A percentile compares a stretch with the other conserved stretches of the same genome.
Evolutionary conservation across 2,797 vertebrate genomes (phyloP).

Genomic region (Leptodactylus fallax): DNA sequence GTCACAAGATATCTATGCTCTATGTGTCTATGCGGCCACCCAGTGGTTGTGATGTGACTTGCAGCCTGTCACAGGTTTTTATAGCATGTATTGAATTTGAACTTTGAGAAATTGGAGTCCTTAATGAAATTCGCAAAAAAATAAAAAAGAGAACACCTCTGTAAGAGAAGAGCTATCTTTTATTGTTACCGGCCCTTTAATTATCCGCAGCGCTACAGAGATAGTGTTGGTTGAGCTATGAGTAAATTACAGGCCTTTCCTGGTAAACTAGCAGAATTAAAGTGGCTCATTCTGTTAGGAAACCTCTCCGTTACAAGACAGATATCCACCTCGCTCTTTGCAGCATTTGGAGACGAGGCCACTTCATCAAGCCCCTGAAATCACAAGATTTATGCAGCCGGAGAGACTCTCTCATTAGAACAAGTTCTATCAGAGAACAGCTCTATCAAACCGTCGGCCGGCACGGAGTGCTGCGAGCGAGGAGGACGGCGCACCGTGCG

Average conservation of each 20-base stretch:
- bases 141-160: too few species aligned
- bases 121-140: too few species aligned
- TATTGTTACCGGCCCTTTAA: too few species aligned
- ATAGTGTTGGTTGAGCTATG: background rate
- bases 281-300: constrained; percentile 29
- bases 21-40: too few species aligned
- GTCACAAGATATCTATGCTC: too few species aligned
- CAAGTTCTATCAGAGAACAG: constrained; percentile 50
- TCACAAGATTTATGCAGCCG: constrained; percentile 49
- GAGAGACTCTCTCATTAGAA: constrained; percentile 48
- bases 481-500: background rate
- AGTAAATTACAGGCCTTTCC: constrained; percentile 1
- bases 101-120: too few species aligned
- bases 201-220: background rate
- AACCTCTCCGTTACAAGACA: constrained; percentile 45
- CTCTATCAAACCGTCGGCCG: constrained; percentile 35
- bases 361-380: constrained; percentile 57
- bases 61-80: too few species aligned
- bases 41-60: too few species aligned
- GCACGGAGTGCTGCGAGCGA: background rate
- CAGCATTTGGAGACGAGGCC: constrained; percentile 40
- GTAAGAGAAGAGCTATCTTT: too few species aligned
- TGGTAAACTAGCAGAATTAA: constrained; percentile 32
- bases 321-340: constrained; percentile 26
- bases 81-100: too few species aligned